phyloP scores from a whole-genome alignment of 2,113 vertebrate species.

The Passer domesticus region DNA sequence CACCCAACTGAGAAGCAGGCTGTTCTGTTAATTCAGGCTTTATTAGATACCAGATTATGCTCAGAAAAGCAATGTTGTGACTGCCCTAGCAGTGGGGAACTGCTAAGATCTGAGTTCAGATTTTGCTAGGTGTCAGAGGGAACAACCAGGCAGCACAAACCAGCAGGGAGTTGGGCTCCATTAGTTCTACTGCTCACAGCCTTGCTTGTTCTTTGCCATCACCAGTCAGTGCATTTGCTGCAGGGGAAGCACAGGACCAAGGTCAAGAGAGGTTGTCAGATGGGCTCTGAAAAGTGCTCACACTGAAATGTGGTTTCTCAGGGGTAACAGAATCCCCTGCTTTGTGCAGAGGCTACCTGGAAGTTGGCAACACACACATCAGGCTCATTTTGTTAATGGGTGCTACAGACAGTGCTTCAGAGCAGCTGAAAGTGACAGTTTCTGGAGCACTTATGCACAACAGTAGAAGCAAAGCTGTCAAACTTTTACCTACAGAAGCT shows the following conservation, averaged over 20 bases:
- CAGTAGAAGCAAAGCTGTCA: not conserved
- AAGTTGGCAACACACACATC: not conserved
- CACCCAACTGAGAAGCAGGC: slow-evolving; percentile 44
- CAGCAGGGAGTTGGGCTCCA: not conserved
- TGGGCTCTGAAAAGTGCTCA: not conserved
- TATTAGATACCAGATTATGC: not conserved
- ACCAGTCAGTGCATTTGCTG: not conserved
- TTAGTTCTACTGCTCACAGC: not conserved
- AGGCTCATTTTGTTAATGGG: not conserved
- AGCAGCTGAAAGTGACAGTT: not conserved
- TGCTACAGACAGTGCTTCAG: not conserved
- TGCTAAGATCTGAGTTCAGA: not conserved
- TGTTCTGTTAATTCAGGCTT: slow-evolving; percentile 34
- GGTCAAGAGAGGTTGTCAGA: not conserved
- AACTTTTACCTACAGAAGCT: not conserved
- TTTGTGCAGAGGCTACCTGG: not conserved
- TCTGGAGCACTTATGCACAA: not conserved
- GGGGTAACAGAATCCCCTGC: not conserved
- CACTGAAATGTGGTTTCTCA: not conserved
- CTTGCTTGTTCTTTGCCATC: not conserved
- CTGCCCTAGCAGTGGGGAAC: not conserved
- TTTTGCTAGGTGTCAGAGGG: not conserved
- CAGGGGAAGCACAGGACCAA: not conserved
- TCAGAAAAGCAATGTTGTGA: not conserved
- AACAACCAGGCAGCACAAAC: not conserved